These are phyloP conservation scores for Smittia sp. DNA, from an alignment of 2,888 invertebrate genomes.

Conservation along the genomic window DNA sequence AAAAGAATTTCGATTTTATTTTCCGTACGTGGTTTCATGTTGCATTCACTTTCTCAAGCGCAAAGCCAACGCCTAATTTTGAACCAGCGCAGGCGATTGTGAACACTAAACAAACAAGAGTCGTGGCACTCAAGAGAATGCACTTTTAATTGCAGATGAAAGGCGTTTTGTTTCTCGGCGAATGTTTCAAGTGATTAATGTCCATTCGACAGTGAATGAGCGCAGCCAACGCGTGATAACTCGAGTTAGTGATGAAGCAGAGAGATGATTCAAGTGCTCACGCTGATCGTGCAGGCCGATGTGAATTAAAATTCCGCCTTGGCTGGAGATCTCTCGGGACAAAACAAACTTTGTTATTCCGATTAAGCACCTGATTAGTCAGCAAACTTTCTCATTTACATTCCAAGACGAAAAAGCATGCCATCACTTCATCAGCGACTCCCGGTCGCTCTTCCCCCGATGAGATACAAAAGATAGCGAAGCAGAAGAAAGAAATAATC, in stretches of 20 bases:
- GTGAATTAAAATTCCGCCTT: conserved; percentile 31
- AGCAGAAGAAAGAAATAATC: no score
- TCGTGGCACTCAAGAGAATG: neutral
- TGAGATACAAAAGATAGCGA: no score
- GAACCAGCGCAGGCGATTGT: neutral
- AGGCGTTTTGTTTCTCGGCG: neutral
- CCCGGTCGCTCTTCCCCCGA: no score
- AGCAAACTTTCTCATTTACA: conserved; percentile 15
- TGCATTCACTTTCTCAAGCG: neutral
- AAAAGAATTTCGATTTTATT: neutral
- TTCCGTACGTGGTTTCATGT: neutral
- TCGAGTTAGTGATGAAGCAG: neutral
- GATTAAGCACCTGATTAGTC: conserved; percentile 38
- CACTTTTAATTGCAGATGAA: conserved; percentile 13
- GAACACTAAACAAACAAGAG: neutral
- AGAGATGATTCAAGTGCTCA: neutral
- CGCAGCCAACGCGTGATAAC: neutral
- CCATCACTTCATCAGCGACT: conserved; percentile 22
- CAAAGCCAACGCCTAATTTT: neutral
- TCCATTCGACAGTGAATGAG: no score
- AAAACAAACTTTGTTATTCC: conserved; percentile 2
- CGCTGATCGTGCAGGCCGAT: conserved; percentile 13
- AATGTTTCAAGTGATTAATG: no score
- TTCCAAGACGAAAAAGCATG: neutral
- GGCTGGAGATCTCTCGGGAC: neutral